A percentile compares a stretch with the other conserved stretches of the same genome.
Conservation (phyloP, 2,888 invertebrate genomes). For the Protophormia terraenovae region DNA sequence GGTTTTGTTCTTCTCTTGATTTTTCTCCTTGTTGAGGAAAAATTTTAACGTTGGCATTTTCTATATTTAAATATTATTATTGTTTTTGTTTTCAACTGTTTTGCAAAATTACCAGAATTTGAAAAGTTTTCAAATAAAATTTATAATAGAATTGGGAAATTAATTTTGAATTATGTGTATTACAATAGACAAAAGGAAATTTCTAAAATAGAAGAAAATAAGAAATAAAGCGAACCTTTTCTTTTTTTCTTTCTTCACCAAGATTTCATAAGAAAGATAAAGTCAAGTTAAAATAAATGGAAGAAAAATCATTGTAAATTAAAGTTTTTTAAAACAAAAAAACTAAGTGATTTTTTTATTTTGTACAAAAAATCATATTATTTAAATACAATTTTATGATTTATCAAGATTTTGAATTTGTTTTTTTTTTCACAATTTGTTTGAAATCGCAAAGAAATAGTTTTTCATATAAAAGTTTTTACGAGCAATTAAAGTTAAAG, state of each 20-base stretch:
- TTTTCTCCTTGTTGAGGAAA: not conserved
- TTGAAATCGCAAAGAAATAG: too few relatives aligned
- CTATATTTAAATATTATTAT: not conserved
- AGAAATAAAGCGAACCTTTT: not conserved
- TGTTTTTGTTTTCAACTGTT: not conserved
- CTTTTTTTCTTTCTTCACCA: not conserved
- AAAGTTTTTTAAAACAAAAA: not conserved
- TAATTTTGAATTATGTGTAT: conserved; percentile 43
- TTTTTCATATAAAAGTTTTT: too few relatives aligned
- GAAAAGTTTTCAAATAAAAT: conserved; percentile 65
- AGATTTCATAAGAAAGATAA: too few relatives aligned
- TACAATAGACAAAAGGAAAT: not conserved
- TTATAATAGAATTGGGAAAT: conserved; percentile 59
- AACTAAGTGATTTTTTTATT: not conserved
- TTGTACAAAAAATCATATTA: not conserved
- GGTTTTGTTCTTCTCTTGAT: not conserved
- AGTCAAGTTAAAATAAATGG: not conserved
- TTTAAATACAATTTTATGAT: too few relatives aligned
- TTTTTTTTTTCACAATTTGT: too few relatives aligned
- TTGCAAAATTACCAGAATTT: conserved; percentile 37
- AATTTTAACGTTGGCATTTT: not conserved
- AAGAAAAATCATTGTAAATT: not conserved
- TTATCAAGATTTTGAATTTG: too few relatives aligned
- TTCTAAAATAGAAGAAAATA: not conserved
- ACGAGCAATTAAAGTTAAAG: too few relatives aligned